Evolutionary conservation across 2,888 invertebrate species (phyloP).

Genomic region (Spodoptera exigua): DNA sequence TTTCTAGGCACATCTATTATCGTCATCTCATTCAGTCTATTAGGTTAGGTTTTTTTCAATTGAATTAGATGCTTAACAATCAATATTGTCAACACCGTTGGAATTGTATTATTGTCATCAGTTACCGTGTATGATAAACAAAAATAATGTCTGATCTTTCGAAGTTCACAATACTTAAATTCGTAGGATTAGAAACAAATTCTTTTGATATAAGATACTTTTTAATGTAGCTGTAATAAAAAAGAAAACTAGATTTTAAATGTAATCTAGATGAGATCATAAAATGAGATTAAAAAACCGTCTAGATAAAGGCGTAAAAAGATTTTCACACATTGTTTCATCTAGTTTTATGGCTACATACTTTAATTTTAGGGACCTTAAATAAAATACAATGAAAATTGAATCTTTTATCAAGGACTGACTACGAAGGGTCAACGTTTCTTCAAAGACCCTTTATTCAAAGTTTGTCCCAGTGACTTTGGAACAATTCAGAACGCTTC

Average conservation of each 20-base stretch:
- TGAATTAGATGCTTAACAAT: too few relatives aligned
- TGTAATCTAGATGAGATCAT: constrained; percentile 7
- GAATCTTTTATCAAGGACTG: constrained; percentile 5
- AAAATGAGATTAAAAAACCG: constrained; percentile 14
- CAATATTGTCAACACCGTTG: too few relatives aligned
- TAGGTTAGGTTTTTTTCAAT: not conserved
- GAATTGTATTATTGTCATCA: too few relatives aligned
- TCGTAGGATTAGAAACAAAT: too few relatives aligned
- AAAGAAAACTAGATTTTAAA: constrained; percentile 14
- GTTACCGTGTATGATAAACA: too few relatives aligned
- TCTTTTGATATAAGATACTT: not conserved
- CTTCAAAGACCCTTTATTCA: constrained; percentile 13
- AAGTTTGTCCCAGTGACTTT: constrained; percentile 11
- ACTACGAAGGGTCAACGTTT: constrained; percentile 1
- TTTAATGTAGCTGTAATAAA: constrained; percentile 1
- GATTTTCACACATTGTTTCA: constrained; percentile 22
- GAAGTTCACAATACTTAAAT: too few relatives aligned
- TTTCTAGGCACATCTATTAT: too few relatives aligned
- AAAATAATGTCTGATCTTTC: too few relatives aligned
- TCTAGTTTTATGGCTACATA: constrained; percentile 8
- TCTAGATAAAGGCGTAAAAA: not conserved
- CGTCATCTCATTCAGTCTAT: too few relatives aligned
- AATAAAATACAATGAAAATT: constrained; percentile 1
- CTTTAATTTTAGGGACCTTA: not conserved
- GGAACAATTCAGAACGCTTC: not conserved